phyloP scores from a whole-genome alignment of 2,797 vertebrate species.

The Mus caroli region DNA sequence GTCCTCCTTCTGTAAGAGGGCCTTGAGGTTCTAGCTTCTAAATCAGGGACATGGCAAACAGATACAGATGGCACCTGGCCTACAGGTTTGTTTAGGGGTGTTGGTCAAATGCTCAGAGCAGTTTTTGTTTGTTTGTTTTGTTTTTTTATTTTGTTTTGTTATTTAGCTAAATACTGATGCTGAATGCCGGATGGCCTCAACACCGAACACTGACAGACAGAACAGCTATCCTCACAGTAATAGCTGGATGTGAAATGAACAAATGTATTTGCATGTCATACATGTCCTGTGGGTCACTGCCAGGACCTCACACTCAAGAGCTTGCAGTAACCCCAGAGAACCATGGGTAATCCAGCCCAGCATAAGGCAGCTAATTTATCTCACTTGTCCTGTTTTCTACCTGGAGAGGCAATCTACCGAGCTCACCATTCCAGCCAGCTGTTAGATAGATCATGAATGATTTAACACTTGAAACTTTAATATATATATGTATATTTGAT shows the following conservation, averaged over 20 bases:
- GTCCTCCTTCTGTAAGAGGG: background rate
- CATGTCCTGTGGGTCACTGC: fast-evolving
- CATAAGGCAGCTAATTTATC: constrained; percentile 69
- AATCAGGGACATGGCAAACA: background rate
- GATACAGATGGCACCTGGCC: background rate
- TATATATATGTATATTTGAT: constrained; percentile 26
- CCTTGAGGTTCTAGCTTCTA: background rate
- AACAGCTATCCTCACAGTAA: background rate
- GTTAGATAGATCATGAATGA: constrained; percentile 52
- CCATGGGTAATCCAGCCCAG: background rate
- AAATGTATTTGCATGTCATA: fast-evolving
- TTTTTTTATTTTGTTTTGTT: background rate
- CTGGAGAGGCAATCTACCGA: constrained; percentile 59
- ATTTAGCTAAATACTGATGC: background rate
- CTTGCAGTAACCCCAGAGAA: background rate
- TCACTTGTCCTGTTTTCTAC: constrained; percentile 55
- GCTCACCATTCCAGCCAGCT: constrained; percentile 62
- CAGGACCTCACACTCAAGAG: background rate
- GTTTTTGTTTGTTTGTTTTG: background rate
- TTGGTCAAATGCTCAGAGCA: constrained; percentile 9
- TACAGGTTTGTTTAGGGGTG: background rate
- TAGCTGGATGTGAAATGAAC: background rate
- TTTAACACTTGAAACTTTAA: constrained; percentile 66
- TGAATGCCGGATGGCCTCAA: background rate
- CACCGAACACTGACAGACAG: no score